phyloP scores from a whole-genome alignment of 2,797 vertebrate species.

The Psittacula echo region DNA sequence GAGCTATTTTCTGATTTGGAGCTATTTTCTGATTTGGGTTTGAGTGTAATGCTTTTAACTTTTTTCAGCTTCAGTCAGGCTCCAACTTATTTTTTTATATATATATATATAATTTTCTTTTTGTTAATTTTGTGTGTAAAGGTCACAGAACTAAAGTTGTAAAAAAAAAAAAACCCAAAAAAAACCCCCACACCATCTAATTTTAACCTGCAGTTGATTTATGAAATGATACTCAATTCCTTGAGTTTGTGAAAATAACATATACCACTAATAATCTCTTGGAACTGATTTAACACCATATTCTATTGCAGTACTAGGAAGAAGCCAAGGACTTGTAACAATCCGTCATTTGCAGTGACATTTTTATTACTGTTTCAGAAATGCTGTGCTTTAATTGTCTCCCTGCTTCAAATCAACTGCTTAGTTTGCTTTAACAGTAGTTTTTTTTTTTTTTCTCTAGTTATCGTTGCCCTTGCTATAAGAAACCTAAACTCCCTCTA shows the following conservation, averaged over 20 bases:
- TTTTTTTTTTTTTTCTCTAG: background rate
- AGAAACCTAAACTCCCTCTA: background rate
- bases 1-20: background rate
- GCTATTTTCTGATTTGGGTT: background rate
- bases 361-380: slow-evolving; percentile 72
- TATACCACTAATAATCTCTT: slow-evolving; percentile 61
- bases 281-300: slow-evolving; percentile 62
- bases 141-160: background rate
- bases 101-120: background rate
- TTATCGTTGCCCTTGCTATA: slow-evolving; percentile 7
- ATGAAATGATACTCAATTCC: slow-evolving; percentile 41
- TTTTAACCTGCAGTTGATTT: slow-evolving; percentile 52
- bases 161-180: background rate
- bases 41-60: background rate
- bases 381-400: slow-evolving; percentile 70
- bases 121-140: slow-evolving; percentile 12
- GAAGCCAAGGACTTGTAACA: slow-evolving; percentile 69
- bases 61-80: background rate
- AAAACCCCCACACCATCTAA: background rate
- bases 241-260: slow-evolving; percentile 53
- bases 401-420: slow-evolving; percentile 55
- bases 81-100: background rate
- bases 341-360: slow-evolving; percentile 65
- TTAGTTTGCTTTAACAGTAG: slow-evolving; percentile 23
- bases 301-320: slow-evolving; percentile 44